phyloP scores from a whole-genome alignment of 2,888 invertebrate species.

The Sesia bembeciformis region DNA sequence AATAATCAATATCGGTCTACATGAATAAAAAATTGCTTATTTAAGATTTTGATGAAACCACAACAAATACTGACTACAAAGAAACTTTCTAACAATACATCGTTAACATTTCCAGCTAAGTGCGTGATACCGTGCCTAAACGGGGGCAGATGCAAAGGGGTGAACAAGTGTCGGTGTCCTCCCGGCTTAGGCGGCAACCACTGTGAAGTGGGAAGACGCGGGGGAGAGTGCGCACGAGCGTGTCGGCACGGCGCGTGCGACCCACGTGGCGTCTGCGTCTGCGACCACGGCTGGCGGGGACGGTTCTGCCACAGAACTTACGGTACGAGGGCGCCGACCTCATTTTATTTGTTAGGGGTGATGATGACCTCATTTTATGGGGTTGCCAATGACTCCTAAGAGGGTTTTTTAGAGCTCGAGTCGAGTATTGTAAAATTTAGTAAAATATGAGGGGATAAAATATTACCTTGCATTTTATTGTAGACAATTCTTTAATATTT shows the following conservation, averaged over 20 bases:
- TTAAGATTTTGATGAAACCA: no score
- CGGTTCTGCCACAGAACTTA: slow-evolving; percentile 86
- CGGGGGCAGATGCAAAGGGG: slow-evolving; percentile 91
- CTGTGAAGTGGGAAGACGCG: slow-evolving; percentile 89
- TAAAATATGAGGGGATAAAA: no score
- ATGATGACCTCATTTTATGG: no score
- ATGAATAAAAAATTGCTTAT: no score
- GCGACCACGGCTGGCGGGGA: slow-evolving; percentile 89
- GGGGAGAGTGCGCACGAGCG: slow-evolving; percentile 81
- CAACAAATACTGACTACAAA: no score
- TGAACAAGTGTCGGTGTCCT: slow-evolving; percentile 92
- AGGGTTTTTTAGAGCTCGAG: background rate
- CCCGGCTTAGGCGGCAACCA: slow-evolving; percentile 89
- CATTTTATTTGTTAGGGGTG: no score
- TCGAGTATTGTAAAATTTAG: background rate
- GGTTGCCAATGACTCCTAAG: no score
- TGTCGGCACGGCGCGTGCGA: slow-evolving; percentile 87
- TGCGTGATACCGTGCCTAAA: slow-evolving; percentile 93
- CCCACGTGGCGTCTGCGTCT: slow-evolving; percentile 79
- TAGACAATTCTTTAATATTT: no score
- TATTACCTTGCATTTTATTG: no score
- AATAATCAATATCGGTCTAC: no score
- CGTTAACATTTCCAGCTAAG: slow-evolving; percentile 75
- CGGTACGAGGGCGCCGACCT: slow-evolving; percentile 17
- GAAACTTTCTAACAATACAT: no score